Percentiles rank a stretch among this genome's conserved stretches.
Evolutionary conservation across 2,797 vertebrate genomes (phyloP).

Genomic region (Oreochromis mossambicus): DNA sequence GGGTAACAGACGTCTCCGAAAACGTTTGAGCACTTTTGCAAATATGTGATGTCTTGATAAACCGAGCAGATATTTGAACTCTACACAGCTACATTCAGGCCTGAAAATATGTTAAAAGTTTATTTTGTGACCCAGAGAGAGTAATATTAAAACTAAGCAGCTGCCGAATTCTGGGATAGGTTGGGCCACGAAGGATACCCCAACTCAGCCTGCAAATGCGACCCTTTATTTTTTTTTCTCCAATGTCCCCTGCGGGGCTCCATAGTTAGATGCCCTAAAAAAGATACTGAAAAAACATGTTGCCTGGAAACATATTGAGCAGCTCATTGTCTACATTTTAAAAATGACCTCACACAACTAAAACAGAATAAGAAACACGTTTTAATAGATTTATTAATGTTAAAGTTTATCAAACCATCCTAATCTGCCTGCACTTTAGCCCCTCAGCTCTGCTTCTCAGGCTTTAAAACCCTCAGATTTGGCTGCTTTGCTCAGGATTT

Average conservation of each 20-base stretch:
- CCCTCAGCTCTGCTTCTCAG: background rate
- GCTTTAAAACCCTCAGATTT: background rate
- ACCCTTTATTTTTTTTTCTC: no score
- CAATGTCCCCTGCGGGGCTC: background rate
- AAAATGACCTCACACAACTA: background rate
- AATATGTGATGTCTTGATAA: background rate
- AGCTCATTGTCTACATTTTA: no score
- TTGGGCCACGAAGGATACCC: rapidly evolving
- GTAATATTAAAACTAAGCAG: background rate
- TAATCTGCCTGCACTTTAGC: background rate
- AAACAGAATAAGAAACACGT: background rate
- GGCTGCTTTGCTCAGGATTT: rapidly evolving
- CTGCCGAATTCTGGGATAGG: background rate
- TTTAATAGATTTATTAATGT: background rate
- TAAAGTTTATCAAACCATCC: background rate
- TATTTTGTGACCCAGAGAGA: background rate
- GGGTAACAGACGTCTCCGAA: rapidly evolving
- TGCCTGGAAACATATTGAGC: background rate
- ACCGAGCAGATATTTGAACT: background rate
- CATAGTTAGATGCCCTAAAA: background rate
- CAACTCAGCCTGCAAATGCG: rapidly evolving
- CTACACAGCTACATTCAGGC: background rate
- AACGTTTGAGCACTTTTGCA: background rate
- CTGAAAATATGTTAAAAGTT: rapidly evolving
- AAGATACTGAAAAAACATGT: background rate